phyloP scores from a whole-genome alignment of 2,113 vertebrate species.

The Campylomormyrus numenius region DNA sequence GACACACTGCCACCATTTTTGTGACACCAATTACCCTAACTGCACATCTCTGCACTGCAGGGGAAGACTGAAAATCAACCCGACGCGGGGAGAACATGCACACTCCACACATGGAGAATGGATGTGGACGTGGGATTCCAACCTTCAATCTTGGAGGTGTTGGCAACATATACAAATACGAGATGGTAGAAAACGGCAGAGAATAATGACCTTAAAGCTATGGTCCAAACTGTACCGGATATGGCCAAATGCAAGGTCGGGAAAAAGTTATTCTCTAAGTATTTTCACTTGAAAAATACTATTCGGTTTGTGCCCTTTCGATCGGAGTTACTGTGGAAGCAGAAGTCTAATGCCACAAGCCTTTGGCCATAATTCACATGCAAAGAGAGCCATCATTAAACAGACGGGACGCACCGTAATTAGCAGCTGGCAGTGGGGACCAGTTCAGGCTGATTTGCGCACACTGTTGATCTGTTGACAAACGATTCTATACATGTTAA shows the following conservation, averaged over 20 bases:
- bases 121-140: neutral
- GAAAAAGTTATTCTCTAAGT: neutral
- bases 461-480: constrained; percentile 87
- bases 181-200: neutral
- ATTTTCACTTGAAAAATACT: neutral
- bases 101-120: neutral
- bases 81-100: neutral
- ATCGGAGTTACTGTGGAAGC: constrained; percentile 38
- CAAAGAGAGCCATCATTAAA: constrained; percentile 74
- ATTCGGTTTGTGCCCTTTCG: neutral
- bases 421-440: constrained; percentile 80
- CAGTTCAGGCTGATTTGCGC: constrained; percentile 84
- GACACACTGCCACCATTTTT: neutral
- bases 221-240: neutral
- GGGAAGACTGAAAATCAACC: neutral
- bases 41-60: neutral
- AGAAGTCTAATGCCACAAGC: constrained; percentile 72
- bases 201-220: neutral
- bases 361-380: constrained; percentile 77
- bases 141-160: neutral
- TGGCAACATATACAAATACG: neutral
- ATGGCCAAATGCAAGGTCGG: neutral
- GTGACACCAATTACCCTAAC: neutral
- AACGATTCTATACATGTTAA: constrained; percentile 85
- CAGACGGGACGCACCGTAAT: constrained; percentile 80